Conservation (phyloP, 2,888 invertebrate species). For the Tetragonula carbonaria region DNA sequence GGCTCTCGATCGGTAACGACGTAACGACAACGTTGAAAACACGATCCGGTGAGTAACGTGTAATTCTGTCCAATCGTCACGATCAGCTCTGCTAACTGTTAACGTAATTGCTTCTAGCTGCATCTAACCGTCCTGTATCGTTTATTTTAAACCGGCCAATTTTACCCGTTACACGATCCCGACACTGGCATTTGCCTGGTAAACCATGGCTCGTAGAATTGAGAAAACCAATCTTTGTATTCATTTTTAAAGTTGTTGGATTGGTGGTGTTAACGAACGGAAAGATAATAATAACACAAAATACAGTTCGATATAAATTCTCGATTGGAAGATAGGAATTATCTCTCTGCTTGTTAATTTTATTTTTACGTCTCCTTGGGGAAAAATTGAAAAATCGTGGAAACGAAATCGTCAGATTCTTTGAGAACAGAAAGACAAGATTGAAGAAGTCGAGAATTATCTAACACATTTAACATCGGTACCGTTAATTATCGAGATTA, state of each 20-base stretch:
- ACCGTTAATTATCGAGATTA: not conserved
- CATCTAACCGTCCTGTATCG: constrained; percentile 15
- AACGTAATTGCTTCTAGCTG: constrained; percentile 11
- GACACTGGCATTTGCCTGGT: not conserved
- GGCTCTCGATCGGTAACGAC: not conserved
- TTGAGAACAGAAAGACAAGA: not conserved
- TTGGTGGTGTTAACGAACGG: not conserved
- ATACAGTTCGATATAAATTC: not conserved
- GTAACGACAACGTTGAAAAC: too few species aligned
- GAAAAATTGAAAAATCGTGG: not conserved
- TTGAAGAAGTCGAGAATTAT: not conserved
- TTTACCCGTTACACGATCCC: not conserved
- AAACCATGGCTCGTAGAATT: not conserved
- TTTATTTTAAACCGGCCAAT: constrained; percentile 21
- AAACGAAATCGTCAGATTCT: not conserved
- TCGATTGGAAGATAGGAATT: not conserved
- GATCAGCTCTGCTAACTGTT: constrained; percentile 14
- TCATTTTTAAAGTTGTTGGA: not conserved
- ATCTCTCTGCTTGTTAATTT: not conserved
- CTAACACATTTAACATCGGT: not conserved
- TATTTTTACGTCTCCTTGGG: not conserved
- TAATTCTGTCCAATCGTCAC: not conserved
- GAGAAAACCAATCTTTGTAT: not conserved
- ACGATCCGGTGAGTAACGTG: constrained; percentile 5
- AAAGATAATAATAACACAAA: not conserved